Evolutionary conservation across 1,140 invertebrate species (phyloP).

Genomic region (Nymphalis io): DNA sequence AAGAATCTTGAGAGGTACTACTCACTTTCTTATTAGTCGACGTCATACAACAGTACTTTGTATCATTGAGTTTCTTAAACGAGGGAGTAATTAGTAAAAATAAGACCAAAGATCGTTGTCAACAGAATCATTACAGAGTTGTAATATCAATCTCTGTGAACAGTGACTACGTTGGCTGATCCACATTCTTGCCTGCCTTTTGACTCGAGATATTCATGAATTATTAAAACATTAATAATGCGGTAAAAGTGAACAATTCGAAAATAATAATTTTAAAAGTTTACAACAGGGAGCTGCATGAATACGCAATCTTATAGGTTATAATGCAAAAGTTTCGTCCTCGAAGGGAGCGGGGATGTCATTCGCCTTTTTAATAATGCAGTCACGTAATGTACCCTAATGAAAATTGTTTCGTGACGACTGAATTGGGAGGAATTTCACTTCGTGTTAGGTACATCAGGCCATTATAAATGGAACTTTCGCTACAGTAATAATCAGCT

Average conservation of each 20-base stretch:
- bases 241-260: background rate
- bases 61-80: no score
- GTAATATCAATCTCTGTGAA: no score
- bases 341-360: constrained; percentile 44
- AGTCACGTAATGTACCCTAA: constrained; percentile 64
- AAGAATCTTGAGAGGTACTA: background rate
- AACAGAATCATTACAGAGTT: no score
- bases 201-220: background rate
- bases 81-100: no score
- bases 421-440: constrained; percentile 41
- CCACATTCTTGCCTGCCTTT: no score
- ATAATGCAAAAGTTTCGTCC: constrained; percentile 60
- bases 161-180: no score
- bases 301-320: constrained; percentile 40
- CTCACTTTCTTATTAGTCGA: no score
- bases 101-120: no score
- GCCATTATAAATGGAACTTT: constrained; percentile 31
- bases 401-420: constrained; percentile 67
- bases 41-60: no score
- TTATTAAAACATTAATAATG: background rate
- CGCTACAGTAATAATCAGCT: constrained; percentile 22
- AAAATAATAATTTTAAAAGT: constrained; percentile 17
- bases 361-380: constrained; percentile 55
- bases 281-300: constrained; percentile 31
- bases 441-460: constrained; percentile 34